These are phyloP conservation scores for Meleagris gallopavo DNA, from an alignment of 2,113 vertebrate genomes.

Conservation along the genomic window DNA sequence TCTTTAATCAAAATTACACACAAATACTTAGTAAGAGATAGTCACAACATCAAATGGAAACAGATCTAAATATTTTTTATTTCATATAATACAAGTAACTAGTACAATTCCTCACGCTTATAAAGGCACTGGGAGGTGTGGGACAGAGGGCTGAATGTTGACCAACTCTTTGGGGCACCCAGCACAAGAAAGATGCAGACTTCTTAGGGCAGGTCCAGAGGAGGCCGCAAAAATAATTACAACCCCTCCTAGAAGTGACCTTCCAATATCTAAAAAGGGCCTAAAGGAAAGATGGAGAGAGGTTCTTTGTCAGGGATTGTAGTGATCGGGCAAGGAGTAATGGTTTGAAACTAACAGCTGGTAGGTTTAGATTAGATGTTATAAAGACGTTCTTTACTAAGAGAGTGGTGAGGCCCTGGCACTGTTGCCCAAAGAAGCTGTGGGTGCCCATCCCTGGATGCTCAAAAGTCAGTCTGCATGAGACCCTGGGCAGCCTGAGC, in stretches of 20 bases:
- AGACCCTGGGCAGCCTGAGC: background rate
- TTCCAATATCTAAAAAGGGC: background rate
- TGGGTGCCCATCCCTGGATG: background rate
- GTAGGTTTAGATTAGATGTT: background rate
- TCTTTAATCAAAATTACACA: background rate
- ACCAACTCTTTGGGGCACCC: background rate
- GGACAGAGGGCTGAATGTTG: background rate
- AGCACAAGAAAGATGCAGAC: background rate
- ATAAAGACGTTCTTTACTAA: background rate
- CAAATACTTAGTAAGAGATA: background rate
- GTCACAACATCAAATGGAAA: background rate
- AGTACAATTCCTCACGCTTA: background rate
- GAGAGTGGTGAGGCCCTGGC: background rate
- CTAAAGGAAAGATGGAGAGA: background rate
- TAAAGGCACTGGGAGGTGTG: fast-evolving
- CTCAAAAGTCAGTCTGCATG: background rate
- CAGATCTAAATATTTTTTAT: background rate
- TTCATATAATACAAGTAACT: background rate
- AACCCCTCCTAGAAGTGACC: background rate
- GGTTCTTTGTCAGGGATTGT: background rate
- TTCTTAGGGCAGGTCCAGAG: background rate
- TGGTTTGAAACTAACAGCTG: background rate
- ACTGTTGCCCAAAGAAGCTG: background rate
- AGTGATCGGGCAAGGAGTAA: background rate
- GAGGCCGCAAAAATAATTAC: background rate